These are phyloP conservation scores for Otocyon megalotis DNA, from an alignment of 2,113 vertebrate genomes.

Conservation along the genomic window DNA sequence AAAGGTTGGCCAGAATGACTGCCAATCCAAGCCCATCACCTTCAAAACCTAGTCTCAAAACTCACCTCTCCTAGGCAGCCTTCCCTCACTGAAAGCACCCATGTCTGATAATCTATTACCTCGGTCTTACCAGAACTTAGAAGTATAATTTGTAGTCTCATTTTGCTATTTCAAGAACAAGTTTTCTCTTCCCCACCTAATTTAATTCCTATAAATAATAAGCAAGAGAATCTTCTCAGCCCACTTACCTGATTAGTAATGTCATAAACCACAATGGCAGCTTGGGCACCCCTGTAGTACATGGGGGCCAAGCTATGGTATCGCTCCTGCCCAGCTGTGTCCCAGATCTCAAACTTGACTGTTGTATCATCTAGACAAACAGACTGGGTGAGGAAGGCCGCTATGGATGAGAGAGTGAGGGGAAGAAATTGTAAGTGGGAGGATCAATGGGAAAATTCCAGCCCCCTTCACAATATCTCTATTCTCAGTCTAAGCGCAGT, in stretches of 20 bases:
- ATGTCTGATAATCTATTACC: background rate
- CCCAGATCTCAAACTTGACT: slow-evolving; percentile 92
- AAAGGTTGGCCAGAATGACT: background rate
- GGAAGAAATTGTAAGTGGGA: background rate
- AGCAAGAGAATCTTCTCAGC: slow-evolving; percentile 21
- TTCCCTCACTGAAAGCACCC: background rate
- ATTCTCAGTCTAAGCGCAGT: background rate
- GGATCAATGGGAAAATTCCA: background rate
- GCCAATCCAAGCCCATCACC: background rate
- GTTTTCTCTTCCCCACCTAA: slow-evolving; percentile 38
- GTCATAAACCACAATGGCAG: slow-evolving; percentile 91
- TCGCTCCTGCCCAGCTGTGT: slow-evolving; percentile 90
- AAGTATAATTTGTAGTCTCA: slow-evolving; percentile 33
- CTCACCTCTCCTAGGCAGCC: background rate
- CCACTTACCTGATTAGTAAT: slow-evolving; percentile 90
- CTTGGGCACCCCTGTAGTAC: slow-evolving; percentile 91
- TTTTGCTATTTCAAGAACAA: slow-evolving; percentile 51
- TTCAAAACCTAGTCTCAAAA: slow-evolving; percentile 29
- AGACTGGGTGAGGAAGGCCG: slow-evolving; percentile 90
- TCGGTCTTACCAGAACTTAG: background rate
- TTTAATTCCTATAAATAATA: slow-evolving; percentile 54
- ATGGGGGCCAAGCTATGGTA: slow-evolving; percentile 92
- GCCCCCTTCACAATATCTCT: slow-evolving; percentile 17
- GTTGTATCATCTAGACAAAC: slow-evolving; percentile 91
- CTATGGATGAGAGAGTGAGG: slow-evolving; percentile 73